Evolutionary conservation across 2,888 invertebrate species (phyloP).

Genomic region (Sesia bembeciformis): DNA sequence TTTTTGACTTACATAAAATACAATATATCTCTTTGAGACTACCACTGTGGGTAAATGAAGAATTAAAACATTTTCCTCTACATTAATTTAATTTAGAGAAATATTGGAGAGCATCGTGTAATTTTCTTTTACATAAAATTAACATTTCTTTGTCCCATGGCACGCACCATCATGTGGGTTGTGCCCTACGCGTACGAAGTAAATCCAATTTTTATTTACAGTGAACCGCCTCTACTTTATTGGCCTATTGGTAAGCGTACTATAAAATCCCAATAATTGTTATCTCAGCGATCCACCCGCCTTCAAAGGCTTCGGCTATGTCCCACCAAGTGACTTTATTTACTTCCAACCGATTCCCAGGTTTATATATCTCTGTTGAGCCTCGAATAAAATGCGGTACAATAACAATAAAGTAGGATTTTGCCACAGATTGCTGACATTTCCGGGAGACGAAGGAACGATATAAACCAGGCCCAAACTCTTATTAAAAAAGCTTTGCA

Average conservation of each 20-base stretch:
- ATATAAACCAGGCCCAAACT: constrained; percentile 45
- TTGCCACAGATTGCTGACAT: constrained; percentile 63
- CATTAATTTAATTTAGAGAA: too few species aligned
- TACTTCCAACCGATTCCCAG: constrained; percentile 54
- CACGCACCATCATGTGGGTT: too few species aligned
- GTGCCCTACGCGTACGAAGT: background rate
- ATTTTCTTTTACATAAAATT: too few species aligned
- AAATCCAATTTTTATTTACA: background rate
- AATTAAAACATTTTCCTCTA: too few species aligned
- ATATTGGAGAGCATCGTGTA: too few species aligned
- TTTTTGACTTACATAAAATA: too few species aligned
- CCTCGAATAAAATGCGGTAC: constrained; percentile 56
- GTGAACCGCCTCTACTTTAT: constrained; percentile 16
- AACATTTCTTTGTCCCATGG: too few species aligned
- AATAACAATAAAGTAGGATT: constrained; percentile 68
- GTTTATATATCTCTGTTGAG: constrained; percentile 54
- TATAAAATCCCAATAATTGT: constrained; percentile 56
- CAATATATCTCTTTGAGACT: too few species aligned
- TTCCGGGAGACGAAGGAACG: constrained; percentile 52
- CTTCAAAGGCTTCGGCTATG: constrained; percentile 25
- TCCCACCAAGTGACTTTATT: constrained; percentile 46
- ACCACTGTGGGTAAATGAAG: too few species aligned
- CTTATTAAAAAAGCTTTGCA: constrained; percentile 64
- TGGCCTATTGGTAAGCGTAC: constrained; percentile 27
- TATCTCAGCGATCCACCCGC: constrained; percentile 45